These are phyloP conservation scores for Galerucella calmariensis DNA, from an alignment of 2,888 invertebrate species.

Conservation along the genomic window DNA sequence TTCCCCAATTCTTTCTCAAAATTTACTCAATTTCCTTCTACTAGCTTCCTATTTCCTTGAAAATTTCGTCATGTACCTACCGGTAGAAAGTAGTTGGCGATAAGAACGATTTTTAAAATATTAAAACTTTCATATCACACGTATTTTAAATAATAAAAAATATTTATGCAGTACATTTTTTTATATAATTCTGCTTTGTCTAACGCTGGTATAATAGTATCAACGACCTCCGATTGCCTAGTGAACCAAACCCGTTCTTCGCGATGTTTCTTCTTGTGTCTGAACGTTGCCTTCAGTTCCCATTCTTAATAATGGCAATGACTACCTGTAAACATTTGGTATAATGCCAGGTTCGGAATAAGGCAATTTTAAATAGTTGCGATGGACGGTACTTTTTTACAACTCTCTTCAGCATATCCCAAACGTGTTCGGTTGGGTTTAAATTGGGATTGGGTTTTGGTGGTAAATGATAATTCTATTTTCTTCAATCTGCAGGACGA, in stretches of 20 bases:
- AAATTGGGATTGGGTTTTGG: too few relatives aligned
- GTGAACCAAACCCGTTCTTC: constrained; percentile 64
- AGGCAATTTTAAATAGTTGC: neutral
- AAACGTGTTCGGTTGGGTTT: too few relatives aligned
- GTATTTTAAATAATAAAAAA: neutral
- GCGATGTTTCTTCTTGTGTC: constrained; percentile 54
- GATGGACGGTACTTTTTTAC: too few relatives aligned
- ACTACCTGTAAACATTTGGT: constrained; percentile 11
- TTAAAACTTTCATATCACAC: neutral
- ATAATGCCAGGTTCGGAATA: neutral
- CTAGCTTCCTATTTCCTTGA: too few relatives aligned
- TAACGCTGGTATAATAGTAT: constrained; percentile 52
- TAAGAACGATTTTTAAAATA: too few relatives aligned
- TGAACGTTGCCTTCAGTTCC: constrained; percentile 36
- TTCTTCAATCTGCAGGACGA: too few relatives aligned
- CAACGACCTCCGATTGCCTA: constrained; percentile 66
- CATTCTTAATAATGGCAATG: constrained; percentile 29
- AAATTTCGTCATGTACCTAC: too few relatives aligned
- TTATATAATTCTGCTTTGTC: neutral
- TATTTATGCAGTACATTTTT: neutral
- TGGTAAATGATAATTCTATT: too few relatives aligned
- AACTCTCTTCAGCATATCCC: too few relatives aligned
- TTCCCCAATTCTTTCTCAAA: too few relatives aligned
- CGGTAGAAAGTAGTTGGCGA: too few relatives aligned
- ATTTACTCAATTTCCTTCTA: too few relatives aligned